A percentile compares a stretch with the other conserved stretches of the same genome.
phyloP scores from a whole-genome alignment of 1,140 invertebrate species.

The Octopus sinensis region DNA sequence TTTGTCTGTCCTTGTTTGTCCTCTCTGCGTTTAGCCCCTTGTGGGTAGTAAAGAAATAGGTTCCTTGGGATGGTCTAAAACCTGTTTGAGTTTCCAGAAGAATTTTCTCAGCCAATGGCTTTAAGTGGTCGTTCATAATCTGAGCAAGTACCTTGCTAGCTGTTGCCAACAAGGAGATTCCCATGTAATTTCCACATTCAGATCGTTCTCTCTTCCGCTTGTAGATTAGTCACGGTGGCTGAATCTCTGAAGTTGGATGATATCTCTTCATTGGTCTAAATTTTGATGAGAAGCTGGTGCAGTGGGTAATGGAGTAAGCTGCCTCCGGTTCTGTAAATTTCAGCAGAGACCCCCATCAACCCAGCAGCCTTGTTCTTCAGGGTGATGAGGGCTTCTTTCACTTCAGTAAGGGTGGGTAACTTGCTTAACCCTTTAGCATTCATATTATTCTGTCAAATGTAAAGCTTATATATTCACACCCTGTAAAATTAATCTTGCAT shows the following conservation, averaged over 20 bases:
- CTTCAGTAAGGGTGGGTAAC: neutral
- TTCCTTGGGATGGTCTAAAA: neutral
- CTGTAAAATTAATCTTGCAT: too few species aligned
- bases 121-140: neutral
- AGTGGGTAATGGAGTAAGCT: neutral
- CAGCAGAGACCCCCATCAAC: neutral
- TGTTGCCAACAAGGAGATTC: neutral
- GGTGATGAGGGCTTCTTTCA: neutral
- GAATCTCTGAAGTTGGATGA: neutral
- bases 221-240: neutral
- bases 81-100: neutral
- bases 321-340: neutral
- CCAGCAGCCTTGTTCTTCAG: neutral
- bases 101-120: neutral
- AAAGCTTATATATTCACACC: too few species aligned
- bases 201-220: neutral
- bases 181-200: neutral
- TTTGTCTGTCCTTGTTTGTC: too few species aligned
- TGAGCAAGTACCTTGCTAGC: neutral
- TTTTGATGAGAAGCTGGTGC: neutral
- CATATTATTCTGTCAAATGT: too few species aligned
- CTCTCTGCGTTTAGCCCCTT: too few species aligned
- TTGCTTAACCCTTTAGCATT: too few species aligned
- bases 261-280: neutral
- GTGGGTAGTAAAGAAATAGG: too few species aligned